These are phyloP conservation scores for Sorex araneus DNA, from an alignment of 2,113 vertebrate species.

Conservation along the genomic window DNA sequence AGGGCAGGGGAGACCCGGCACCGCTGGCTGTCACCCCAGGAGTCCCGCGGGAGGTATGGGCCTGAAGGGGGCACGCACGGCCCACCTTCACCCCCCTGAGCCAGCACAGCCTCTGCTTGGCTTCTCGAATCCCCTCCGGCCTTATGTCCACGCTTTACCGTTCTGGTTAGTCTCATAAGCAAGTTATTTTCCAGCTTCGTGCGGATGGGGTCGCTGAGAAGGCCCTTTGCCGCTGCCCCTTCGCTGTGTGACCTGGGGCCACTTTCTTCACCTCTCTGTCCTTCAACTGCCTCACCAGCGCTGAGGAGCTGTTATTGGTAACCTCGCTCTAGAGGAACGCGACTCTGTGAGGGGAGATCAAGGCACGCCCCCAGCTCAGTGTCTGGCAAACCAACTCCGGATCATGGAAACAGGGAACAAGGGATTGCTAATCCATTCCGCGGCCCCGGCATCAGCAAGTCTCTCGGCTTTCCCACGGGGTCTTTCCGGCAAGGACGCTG, in stretches of 20 bases:
- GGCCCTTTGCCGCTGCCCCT: neutral
- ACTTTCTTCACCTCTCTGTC: slow-evolving; percentile 30
- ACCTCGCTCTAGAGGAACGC: no score
- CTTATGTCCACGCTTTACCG: neutral
- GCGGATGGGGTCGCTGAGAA: neutral
- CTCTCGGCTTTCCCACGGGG: neutral
- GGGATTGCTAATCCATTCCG: neutral
- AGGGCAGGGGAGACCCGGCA: neutral
- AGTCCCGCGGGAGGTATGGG: neutral
- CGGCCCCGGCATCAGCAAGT: neutral
- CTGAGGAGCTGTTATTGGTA: neutral
- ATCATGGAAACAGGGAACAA: neutral
- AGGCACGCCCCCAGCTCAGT: no score
- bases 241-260: neutral
- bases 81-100: neutral
- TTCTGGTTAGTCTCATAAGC: neutral
- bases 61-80: neutral
- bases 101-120: neutral
- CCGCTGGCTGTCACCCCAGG: neutral
- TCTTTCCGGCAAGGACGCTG: no score
- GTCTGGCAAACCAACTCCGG: no score
- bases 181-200: neutral
- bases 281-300: neutral
- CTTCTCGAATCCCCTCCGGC: neutral
- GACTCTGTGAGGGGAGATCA: no score